These are phyloP conservation scores for Drosophila formosana DNA, from an alignment of 2,888 invertebrate species.

Conservation along the genomic window DNA sequence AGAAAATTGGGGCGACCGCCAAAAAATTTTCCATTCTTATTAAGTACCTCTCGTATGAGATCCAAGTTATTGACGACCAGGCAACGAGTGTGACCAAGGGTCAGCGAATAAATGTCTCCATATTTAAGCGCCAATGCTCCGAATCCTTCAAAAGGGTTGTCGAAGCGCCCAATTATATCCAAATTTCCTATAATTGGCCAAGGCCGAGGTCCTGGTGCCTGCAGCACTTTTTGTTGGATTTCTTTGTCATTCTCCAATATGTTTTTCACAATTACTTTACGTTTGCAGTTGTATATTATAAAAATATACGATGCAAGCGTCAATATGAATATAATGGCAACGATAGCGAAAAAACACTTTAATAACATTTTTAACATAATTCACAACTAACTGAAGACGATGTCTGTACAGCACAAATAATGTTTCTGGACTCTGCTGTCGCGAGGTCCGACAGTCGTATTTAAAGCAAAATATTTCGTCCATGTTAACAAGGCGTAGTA, in stretches of 20 bases:
- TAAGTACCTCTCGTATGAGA: constrained; percentile 90
- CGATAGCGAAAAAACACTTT: neutral
- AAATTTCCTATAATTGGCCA: constrained; percentile 90
- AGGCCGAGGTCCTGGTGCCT: constrained; percentile 89
- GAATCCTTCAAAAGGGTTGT: constrained; percentile 90
- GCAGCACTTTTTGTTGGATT: constrained; percentile 12
- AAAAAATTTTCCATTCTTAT: constrained; percentile 92
- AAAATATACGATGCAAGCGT: constrained; percentile 21
- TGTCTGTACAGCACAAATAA: neutral
- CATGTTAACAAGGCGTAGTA: neutral
- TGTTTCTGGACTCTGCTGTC: neutral
- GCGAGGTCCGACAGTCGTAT: neutral
- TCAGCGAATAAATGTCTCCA: constrained; percentile 90
- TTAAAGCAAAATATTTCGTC: neutral
- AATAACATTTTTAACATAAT: neutral
- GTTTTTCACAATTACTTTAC: constrained; percentile 29
- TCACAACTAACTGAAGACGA: neutral
- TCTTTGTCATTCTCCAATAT: constrained; percentile 19
- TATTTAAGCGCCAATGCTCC: constrained; percentile 88
- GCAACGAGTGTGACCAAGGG: constrained; percentile 89
- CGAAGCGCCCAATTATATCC: constrained; percentile 88
- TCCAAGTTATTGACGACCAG: constrained; percentile 91
- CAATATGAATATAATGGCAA: constrained; percentile 13
- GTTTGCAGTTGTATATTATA: constrained; percentile 42
- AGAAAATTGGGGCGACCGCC: constrained; percentile 93